Evolutionary conservation across 2,113 vertebrate species (phyloP).

Genomic region (Amia ocellicauda): DNA sequence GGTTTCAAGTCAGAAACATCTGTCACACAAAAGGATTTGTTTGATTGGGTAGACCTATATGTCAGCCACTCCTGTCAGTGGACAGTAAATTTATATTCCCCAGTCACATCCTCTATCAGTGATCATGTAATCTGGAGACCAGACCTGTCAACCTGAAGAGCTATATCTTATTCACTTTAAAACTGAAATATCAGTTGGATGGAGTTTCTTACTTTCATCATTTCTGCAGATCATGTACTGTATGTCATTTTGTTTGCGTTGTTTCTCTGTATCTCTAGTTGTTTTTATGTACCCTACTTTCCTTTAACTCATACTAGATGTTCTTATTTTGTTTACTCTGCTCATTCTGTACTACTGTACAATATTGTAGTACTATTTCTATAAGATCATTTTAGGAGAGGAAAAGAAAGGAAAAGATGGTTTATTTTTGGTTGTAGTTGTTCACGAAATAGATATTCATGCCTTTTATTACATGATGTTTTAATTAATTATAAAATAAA

Average conservation of each 20-base stretch:
- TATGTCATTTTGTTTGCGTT: too few relatives aligned
- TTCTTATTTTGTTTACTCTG: background rate
- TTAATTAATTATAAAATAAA: too few relatives aligned
- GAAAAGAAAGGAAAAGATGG: too few relatives aligned
- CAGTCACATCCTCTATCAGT: conserved; percentile 51
- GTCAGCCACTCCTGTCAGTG: conserved; percentile 52
- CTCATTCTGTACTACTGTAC: too few relatives aligned
- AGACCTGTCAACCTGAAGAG: conserved; percentile 42
- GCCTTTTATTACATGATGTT: too few relatives aligned
- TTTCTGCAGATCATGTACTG: background rate
- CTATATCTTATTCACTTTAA: conserved; percentile 45
- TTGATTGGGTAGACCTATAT: conserved; percentile 60
- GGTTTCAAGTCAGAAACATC: conserved; percentile 53
- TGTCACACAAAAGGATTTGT: conserved; percentile 59
- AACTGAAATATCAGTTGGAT: conserved; percentile 22
- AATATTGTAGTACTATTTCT: too few relatives aligned
- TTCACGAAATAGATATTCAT: too few relatives aligned
- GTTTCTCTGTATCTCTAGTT: background rate
- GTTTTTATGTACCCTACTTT: too few relatives aligned
- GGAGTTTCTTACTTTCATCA: background rate
- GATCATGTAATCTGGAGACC: conserved; percentile 31
- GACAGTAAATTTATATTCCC: conserved; percentile 58
- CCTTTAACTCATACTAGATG: background rate
- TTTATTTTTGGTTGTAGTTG: too few relatives aligned
- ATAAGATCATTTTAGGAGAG: too few relatives aligned